Conservation (phyloP, 2,113 vertebrate genomes). For the Hippocampus abdominalis region DNA sequence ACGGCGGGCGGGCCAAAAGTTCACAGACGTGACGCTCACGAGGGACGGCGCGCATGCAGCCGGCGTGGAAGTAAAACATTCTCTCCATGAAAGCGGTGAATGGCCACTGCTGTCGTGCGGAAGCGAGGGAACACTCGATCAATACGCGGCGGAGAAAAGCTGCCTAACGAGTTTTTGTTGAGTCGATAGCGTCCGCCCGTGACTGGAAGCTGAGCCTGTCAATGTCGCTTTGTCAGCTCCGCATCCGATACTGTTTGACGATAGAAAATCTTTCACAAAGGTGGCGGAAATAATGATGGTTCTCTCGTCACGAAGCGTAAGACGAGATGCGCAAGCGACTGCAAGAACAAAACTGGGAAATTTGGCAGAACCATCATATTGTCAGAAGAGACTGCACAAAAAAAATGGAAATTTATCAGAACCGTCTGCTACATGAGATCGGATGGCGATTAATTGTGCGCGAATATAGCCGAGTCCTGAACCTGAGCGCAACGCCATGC, state of each 20-base stretch:
- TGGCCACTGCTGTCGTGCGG: not conserved
- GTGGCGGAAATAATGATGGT: not conserved
- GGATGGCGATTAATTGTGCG: too few species aligned
- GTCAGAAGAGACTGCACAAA: too few species aligned
- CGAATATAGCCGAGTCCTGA: slow-evolving; percentile 10
- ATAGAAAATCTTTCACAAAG: slow-evolving; percentile 14
- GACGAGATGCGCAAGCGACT: not conserved
- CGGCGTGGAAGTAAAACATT: not conserved
- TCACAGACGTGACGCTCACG: slow-evolving; percentile 22
- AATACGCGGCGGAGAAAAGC: slow-evolving; percentile 27
- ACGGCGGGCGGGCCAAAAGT: slow-evolving; percentile 36
- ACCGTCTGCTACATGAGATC: too few species aligned
- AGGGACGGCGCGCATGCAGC: slow-evolving; percentile 19
- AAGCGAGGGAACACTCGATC: slow-evolving; percentile 20
- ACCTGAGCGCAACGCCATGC: slow-evolving; percentile 30
- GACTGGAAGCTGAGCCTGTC: slow-evolving; percentile 28
- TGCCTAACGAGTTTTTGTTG: slow-evolving; percentile 48
- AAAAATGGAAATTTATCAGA: too few species aligned
- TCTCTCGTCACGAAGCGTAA: not conserved
- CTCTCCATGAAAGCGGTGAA: not conserved
- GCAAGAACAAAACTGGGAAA: too few species aligned
- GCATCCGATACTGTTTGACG: slow-evolving; percentile 39
- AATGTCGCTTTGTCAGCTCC: slow-evolving; percentile 40
- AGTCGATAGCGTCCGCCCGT: slow-evolving; percentile 39
- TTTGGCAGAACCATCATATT: not conserved